A percentile compares a stretch with the other conserved stretches of the same genome.
phyloP scores from a whole-genome alignment of 2,113 vertebrate genomes.

The Lasiurus borealis region DNA sequence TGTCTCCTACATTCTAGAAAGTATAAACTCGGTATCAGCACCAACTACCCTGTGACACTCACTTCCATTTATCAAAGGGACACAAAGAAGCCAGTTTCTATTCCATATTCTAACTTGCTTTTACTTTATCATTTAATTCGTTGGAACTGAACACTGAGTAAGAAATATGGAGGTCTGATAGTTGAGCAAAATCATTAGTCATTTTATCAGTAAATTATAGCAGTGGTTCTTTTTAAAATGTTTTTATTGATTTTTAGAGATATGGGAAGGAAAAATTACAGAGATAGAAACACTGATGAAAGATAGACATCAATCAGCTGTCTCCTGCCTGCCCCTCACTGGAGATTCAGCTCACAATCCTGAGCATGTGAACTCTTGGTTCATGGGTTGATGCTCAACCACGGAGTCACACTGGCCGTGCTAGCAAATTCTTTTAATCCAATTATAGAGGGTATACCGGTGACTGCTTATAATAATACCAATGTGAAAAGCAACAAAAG shows the following conservation, averaged over 20 bases:
- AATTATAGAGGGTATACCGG: slow-evolving; percentile 7
- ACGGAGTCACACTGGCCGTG: too few relatives aligned
- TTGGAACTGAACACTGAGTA: neutral
- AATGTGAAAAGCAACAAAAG: slow-evolving; percentile 3
- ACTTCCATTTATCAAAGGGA: slow-evolving; percentile 18
- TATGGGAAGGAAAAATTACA: too few relatives aligned
- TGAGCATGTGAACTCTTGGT: too few relatives aligned
- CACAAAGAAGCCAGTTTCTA: slow-evolving; percentile 47
- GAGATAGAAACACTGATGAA: too few relatives aligned
- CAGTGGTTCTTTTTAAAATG: neutral
- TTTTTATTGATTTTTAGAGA: too few relatives aligned
- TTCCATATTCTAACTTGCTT: slow-evolving; percentile 31
- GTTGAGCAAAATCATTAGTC: slow-evolving; percentile 41
- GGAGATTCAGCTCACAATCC: too few relatives aligned
- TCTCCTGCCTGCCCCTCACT: too few relatives aligned
- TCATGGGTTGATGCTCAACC: too few relatives aligned
- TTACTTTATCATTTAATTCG: slow-evolving; percentile 52
- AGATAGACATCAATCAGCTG: too few relatives aligned
- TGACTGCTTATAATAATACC: neutral
- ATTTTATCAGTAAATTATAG: neutral
- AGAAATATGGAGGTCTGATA: neutral
- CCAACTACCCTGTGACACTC: neutral
- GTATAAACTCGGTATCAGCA: neutral
- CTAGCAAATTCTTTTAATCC: neutral
- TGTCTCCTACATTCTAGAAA: neutral